These are phyloP conservation scores for Odontamblyopus rebecca DNA, from an alignment of 2,797 vertebrate species.

Conservation along the genomic window DNA sequence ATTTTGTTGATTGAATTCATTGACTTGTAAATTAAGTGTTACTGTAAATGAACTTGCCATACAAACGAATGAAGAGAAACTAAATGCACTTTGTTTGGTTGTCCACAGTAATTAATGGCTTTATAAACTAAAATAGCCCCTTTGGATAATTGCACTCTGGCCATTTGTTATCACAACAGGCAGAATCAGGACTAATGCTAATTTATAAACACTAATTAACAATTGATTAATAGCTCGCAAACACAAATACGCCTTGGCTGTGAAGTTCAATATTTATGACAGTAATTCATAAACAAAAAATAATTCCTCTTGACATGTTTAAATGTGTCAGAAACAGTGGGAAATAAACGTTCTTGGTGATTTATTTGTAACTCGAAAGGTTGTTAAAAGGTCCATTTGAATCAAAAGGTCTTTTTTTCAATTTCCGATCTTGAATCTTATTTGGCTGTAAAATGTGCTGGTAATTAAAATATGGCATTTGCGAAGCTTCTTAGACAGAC, in stretches of 20 bases:
- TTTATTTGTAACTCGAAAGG: not conserved
- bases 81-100: not conserved
- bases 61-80: not conserved
- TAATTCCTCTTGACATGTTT: not conserved
- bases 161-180: not conserved
- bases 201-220: conserved; percentile 5
- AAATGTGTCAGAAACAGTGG: not conserved
- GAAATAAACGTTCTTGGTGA: not conserved
- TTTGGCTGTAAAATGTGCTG: conserved; percentile 1
- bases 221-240: not conserved
- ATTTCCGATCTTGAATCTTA: not conserved
- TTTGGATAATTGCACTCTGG: not conserved
- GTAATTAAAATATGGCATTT: conserved; percentile 9
- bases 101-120: not conserved
- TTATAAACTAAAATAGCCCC: conserved; percentile 6
- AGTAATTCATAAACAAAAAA: not conserved
- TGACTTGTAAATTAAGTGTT: not conserved
- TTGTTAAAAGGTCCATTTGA: not conserved
- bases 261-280: not conserved
- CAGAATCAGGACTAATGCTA: not conserved
- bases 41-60: not conserved
- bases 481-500: not conserved
- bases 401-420: not conserved
- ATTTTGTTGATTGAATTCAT: not conserved
- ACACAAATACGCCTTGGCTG: not conserved